Evolutionary conservation across 2,888 invertebrate species (phyloP).

Genomic region (Perizoma flavofasciatum): DNA sequence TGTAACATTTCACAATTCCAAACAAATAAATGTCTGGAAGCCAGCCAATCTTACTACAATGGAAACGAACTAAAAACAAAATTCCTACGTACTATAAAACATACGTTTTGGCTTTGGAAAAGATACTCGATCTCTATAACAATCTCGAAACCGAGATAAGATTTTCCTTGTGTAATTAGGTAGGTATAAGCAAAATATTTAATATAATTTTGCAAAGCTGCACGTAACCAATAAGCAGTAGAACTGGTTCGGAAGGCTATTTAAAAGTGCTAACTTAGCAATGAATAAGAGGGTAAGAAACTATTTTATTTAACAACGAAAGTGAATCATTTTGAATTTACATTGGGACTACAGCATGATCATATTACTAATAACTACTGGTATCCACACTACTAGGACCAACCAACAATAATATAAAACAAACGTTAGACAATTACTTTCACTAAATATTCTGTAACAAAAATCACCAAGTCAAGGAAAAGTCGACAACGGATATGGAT

Average conservation of each 20-base stretch:
- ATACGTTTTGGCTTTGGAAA: conserved; percentile 14
- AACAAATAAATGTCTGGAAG: conserved; percentile 30
- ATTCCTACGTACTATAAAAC: conserved; percentile 25
- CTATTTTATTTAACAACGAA: too few relatives aligned
- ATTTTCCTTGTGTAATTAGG: background rate
- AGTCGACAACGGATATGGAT: conserved; percentile 8
- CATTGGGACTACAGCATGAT: too few relatives aligned
- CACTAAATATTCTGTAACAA: background rate
- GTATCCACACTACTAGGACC: too few relatives aligned
- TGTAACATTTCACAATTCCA: conserved; percentile 28
- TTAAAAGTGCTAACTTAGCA: too few relatives aligned
- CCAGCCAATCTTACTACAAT: conserved; percentile 35
- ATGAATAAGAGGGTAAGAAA: too few relatives aligned
- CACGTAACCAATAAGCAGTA: conserved; percentile 2
- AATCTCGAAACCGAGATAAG: conserved; percentile 5
- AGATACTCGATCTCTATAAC: conserved; percentile 8
- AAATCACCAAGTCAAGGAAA: too few relatives aligned
- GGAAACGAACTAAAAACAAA: conserved; percentile 28
- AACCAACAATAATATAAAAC: too few relatives aligned
- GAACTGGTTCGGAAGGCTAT: background rate
- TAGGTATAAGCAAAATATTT: background rate
- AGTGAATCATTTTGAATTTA: too few relatives aligned
- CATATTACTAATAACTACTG: too few relatives aligned
- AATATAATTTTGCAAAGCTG: conserved; percentile 2
- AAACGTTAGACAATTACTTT: too few relatives aligned